These are phyloP conservation scores for Drosophila melanosoma DNA, from an alignment of 2,888 invertebrate genomes.

Conservation along the genomic window DNA sequence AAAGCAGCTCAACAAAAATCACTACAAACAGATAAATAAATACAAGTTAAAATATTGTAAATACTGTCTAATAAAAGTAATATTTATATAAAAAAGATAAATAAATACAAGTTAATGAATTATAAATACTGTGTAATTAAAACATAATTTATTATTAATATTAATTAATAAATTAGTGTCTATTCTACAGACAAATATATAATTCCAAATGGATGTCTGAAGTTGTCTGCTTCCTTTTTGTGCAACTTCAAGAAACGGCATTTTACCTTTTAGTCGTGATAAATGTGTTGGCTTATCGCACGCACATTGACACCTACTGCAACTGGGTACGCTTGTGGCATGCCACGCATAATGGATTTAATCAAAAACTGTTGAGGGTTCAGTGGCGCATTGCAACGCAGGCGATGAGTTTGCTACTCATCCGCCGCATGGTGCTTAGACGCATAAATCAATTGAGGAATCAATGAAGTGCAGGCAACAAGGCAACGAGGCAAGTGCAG, in stretches of 20 bases:
- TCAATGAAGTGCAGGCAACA: constrained; percentile 65
- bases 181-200: not conserved
- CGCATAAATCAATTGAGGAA: constrained; percentile 69
- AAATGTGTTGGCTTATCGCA: not conserved
- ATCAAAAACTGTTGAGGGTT: constrained; percentile 39
- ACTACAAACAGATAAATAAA: not conserved
- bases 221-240: not conserved
- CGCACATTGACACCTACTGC: constrained; percentile 7
- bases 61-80: not conserved
- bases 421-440: constrained; percentile 48
- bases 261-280: not conserved
- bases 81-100: not conserved
- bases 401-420: constrained; percentile 46
- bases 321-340: constrained; percentile 15
- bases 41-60: not conserved
- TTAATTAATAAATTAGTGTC: not conserved
- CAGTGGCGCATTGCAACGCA: constrained; percentile 44
- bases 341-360: constrained; percentile 39
- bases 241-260: not conserved
- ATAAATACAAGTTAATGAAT: not conserved
- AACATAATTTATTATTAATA: not conserved
- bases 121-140: not conserved
- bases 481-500: not conserved
- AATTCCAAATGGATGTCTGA: not conserved
- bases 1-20: not conserved